Percentiles rank a stretch among this genome's conserved stretches.
Conservation (phyloP, 2,113 vertebrate genomes). For the Hylia prasina region DNA sequence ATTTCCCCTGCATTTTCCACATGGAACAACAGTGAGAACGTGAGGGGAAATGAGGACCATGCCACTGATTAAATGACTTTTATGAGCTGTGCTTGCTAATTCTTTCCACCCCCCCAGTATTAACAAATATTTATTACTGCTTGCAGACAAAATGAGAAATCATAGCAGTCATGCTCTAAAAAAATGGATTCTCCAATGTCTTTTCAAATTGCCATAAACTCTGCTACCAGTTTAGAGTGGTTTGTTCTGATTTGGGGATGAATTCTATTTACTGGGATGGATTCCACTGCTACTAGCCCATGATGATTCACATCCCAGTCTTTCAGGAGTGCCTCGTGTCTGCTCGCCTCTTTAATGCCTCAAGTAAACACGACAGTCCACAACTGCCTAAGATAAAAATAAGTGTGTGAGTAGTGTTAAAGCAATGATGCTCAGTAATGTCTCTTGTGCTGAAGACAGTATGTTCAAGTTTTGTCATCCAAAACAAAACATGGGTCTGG, state of each 20-base stretch:
- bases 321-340: background rate
- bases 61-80: background rate
- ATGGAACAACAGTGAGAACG: background rate
- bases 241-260: background rate
- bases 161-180: background rate
- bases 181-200: background rate
- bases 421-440: background rate
- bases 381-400: background rate
- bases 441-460: background rate
- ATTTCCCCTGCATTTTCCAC: background rate
- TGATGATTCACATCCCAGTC: background rate
- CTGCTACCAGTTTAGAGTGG: background rate
- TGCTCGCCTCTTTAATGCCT: background rate
- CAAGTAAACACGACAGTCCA: background rate
- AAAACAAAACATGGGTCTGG: background rate
- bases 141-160: background rate
- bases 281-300: background rate
- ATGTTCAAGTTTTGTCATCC: background rate
- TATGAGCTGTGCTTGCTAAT: background rate
- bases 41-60: background rate
- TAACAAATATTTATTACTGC: background rate
- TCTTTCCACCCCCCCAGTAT: accelerated
- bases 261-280: background rate
- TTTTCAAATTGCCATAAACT: background rate
- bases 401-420: background rate